Percentiles rank a stretch among this genome's conserved stretches.
Evolutionary conservation across 2,888 invertebrate genomes (phyloP).

Genomic region (Pheosia tremula): DNA sequence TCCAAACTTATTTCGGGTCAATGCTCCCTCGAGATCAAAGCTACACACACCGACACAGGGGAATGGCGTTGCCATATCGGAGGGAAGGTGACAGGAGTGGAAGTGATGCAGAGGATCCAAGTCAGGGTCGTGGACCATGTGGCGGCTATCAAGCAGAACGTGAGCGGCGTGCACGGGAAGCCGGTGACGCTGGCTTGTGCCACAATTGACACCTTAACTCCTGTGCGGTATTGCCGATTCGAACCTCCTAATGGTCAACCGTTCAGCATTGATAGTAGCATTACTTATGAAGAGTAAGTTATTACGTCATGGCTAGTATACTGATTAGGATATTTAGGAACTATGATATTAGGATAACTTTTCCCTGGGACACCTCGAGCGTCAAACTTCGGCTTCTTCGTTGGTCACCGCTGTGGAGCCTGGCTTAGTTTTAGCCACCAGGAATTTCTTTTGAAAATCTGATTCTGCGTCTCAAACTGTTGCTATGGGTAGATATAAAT

Average conservation of each 20-base stretch:
- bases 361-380: too few relatives aligned
- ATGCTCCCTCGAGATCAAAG: conserved; percentile 64
- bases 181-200: conserved; percentile 67
- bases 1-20: conserved; percentile 61
- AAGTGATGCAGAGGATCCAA: conserved; percentile 59
- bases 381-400: too few relatives aligned
- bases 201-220: conserved; percentile 59
- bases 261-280: conserved; percentile 71
- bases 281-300: conserved; percentile 65
- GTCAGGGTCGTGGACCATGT: conserved; percentile 64
- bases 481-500: too few relatives aligned
- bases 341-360: too few relatives aligned
- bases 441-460: too few relatives aligned
- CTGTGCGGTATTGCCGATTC: conserved; percentile 79
- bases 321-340: too few relatives aligned
- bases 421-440: too few relatives aligned
- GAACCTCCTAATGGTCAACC: conserved; percentile 72
- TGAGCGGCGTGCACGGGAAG: conserved; percentile 58
- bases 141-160: conserved; percentile 61
- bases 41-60: conserved; percentile 60
- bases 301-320: too few relatives aligned
- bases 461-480: too few relatives aligned
- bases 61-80: conserved; percentile 81
- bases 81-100: conserved; percentile 52
- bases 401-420: too few relatives aligned